Base-by-base conservation (phyloP, 2,888 invertebrate genomes). In the Chouioia cunea region DNA sequence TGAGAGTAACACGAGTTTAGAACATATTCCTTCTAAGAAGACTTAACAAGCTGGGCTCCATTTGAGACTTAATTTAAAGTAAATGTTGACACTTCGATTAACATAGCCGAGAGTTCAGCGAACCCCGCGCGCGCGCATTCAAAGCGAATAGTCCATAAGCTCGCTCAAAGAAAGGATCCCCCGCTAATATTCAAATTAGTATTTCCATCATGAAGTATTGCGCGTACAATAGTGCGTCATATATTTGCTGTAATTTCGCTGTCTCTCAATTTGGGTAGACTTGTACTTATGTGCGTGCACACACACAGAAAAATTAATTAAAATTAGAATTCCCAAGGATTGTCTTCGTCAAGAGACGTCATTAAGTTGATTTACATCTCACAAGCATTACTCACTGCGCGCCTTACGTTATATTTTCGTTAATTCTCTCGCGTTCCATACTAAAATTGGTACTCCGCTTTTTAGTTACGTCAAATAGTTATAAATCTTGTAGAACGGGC, bases 221-320 rank as follows among this genome's bases (percentile, higher is more conserved):
- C 36, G 36, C 59, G 46, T 44, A 27, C 62, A 54, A 65, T 56
- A 27, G 16, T 53, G 66, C 66, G 64, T 66, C 66, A 60, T 36
- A 36, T 58, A 63, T 36, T 67, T 44, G 53, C 54, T 6, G 69
- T 56, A 62, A 60, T 69, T 58, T 43, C 56, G 44, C 52, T 57
- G 46, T 62, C 60, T 57, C 36, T 62, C 47, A 53, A 36, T 73
- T 70, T 67, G 66, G 66, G 64, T 67, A 70, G 70, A 4, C 73
- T 52, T 43, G 3, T 12, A 43, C 43, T 57, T n/a, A n/a, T n/a
- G n/a, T n/a, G n/a, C n/a, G n/a, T n/a, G n/a, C n/a, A 16, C 20
- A 14, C 52, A 12, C 59, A 58, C 46, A 15, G 36, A 1, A 36
- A 64, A 67, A 70, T 73, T 67, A 67, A 71, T 73, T 73, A 65